Percentiles rank a stretch among this genome's conserved stretches.
phyloP scores from a whole-genome alignment of 2,113 vertebrate genomes.

The Ivindomyrus marchei region DNA sequence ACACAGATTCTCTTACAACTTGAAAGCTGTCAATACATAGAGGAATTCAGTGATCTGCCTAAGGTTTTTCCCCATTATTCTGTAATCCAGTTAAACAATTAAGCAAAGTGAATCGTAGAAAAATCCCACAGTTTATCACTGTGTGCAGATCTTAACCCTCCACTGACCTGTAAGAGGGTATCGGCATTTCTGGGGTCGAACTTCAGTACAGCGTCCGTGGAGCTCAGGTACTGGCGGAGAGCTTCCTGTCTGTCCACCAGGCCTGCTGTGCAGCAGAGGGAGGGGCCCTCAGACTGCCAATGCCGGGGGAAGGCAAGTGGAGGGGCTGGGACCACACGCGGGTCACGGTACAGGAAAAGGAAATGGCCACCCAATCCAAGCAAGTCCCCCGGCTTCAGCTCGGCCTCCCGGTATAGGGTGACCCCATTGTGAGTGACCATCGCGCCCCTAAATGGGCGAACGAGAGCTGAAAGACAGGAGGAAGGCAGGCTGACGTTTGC shows the following conservation, averaged over 20 bases:
- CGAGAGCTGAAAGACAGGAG: constrained; percentile 47
- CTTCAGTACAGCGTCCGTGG: constrained; percentile 67
- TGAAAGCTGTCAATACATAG: background rate
- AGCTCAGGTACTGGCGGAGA: constrained; percentile 72
- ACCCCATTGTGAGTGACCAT: constrained; percentile 79
- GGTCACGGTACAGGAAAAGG: constrained; percentile 85
- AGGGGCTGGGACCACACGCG: constrained; percentile 63
- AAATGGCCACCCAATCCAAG: constrained; percentile 80
- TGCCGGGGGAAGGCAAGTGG: constrained; percentile 57
- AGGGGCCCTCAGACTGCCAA: constrained; percentile 54
- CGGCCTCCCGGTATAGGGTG: constrained; percentile 70
- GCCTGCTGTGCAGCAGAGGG: constrained; percentile 51
- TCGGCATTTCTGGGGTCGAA: constrained; percentile 77
- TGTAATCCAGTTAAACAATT: background rate
- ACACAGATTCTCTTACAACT: constrained; percentile 1
- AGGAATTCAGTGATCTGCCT: background rate
- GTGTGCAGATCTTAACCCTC: background rate
- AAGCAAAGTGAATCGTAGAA: background rate
- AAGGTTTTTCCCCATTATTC: background rate
- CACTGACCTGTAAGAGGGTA: constrained; percentile 64
- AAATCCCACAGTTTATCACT: background rate
- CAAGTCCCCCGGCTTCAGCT: constrained; percentile 76
- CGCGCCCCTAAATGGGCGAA: constrained; percentile 76
- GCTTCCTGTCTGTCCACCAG: constrained; percentile 76
- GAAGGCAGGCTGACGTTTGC: background rate